Conservation (phyloP, 2,113 vertebrate genomes). For the Ochotona curzoniae region DNA sequence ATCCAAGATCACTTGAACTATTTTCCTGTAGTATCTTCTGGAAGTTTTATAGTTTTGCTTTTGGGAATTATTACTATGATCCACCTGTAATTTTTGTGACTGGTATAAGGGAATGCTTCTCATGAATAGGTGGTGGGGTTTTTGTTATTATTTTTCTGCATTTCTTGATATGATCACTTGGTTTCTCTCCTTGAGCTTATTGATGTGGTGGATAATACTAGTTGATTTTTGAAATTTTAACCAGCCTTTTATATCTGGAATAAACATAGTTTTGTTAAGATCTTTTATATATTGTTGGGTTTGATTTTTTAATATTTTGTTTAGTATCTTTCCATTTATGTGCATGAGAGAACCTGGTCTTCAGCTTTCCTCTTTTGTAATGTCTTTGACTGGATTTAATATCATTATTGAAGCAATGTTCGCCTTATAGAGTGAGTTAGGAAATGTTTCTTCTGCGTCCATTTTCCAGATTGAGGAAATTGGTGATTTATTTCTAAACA, state of each 20-base stretch:
- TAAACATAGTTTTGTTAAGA: not conserved
- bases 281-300: not conserved
- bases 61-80: conserved; percentile 10
- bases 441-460: not conserved
- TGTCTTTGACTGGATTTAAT: conserved; percentile 39
- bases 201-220: no score
- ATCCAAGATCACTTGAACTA: not conserved
- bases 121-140: no score
- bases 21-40: not conserved
- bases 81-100: conserved; percentile 28
- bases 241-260: not conserved
- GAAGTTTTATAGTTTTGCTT: not conserved
- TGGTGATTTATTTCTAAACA: conserved; percentile 39
- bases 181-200: not conserved
- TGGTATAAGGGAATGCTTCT: not conserved
- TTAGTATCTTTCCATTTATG: not conserved
- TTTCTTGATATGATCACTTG: not conserved
- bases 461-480: conserved; percentile 19
- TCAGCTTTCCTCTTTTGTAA: conserved; percentile 17
- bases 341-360: not conserved
- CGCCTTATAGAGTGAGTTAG: not conserved
- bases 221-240: not conserved
- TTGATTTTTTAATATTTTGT: not conserved
- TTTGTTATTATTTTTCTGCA: no score
- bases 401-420: not conserved